phyloP scores from a whole-genome alignment of 2,888 invertebrate species.

The Yponomeuta evonymella region DNA sequence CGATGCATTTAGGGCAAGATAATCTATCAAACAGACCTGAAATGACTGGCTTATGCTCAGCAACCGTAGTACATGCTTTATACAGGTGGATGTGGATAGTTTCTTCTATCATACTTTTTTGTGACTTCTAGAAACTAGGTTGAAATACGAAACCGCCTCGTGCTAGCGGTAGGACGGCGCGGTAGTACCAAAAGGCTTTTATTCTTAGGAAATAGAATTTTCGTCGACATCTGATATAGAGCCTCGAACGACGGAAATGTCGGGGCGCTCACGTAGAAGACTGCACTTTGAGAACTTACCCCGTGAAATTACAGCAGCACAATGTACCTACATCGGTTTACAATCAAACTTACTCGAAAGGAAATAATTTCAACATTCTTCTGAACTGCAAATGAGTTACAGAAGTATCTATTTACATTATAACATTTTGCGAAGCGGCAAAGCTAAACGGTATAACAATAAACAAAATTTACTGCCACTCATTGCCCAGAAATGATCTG shows the following conservation, averaged over 20 bases:
- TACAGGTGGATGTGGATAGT: no score
- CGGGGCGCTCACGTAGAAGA: not conserved
- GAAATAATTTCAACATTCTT: no score
- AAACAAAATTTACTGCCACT: not conserved
- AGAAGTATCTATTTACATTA: not conserved
- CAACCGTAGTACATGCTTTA: no score
- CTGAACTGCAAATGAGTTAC: no score
- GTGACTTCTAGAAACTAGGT: no score
- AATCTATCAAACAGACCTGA: no score
- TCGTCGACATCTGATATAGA: constrained; percentile 10
- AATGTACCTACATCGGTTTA: no score
- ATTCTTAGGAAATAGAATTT: constrained; percentile 10
- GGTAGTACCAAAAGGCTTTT: not conserved
- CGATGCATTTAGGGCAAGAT: no score
- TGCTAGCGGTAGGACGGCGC: not conserved
- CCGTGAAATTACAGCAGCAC: no score
- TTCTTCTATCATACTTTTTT: no score
- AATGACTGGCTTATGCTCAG: no score
- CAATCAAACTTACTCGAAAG: no score
- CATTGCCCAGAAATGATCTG: not conserved
- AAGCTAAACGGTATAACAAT: not conserved
- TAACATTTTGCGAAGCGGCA: not conserved
- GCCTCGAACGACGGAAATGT: constrained; percentile 9
- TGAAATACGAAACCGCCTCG: not conserved
- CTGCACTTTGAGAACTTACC: not conserved